Conservation (phyloP, 1,140 invertebrate species). For the Rhopalosiphum padi region DNA sequence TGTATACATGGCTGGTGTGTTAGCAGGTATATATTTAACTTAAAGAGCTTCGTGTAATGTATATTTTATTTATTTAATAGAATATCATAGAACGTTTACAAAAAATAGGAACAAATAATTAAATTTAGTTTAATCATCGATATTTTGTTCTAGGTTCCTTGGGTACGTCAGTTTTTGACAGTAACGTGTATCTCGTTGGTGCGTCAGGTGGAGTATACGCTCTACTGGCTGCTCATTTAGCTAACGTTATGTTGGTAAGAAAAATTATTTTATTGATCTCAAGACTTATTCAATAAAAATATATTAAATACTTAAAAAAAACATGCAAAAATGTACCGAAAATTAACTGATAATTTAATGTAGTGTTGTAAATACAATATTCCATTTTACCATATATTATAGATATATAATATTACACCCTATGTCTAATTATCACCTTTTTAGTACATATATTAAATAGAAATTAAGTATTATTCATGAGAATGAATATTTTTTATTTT, state of each 20-base stretch:
- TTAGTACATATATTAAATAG: too few species aligned
- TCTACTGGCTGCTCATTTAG: conserved; percentile 90
- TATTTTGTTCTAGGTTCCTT: conserved; percentile 73
- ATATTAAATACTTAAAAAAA: too few species aligned
- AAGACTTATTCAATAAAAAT: not conserved
- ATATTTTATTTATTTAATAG: not conserved
- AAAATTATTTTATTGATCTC: not conserved
- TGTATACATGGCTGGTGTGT: conserved; percentile 92
- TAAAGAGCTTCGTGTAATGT: not conserved
- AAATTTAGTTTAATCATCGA: not conserved
- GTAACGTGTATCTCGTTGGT: conserved; percentile 90
- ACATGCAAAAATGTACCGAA: not conserved
- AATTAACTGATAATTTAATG: not conserved
- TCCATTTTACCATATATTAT: not conserved
- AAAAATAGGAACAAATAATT: not conserved
- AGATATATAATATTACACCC: too few species aligned
- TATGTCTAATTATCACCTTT: too few species aligned
- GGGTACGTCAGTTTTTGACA: conserved; percentile 93
- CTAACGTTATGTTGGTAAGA: conserved; percentile 83
- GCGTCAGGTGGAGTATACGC: conserved; percentile 95
- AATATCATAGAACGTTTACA: not conserved
- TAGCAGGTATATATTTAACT: conserved; percentile 72
- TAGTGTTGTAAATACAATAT: not conserved
- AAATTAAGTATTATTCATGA: too few species aligned
- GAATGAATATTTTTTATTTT: not conserved